These are phyloP conservation scores for Chiloscyllium plagiosum DNA, from an alignment of 2,113 vertebrate species.

Conservation along the genomic window DNA sequence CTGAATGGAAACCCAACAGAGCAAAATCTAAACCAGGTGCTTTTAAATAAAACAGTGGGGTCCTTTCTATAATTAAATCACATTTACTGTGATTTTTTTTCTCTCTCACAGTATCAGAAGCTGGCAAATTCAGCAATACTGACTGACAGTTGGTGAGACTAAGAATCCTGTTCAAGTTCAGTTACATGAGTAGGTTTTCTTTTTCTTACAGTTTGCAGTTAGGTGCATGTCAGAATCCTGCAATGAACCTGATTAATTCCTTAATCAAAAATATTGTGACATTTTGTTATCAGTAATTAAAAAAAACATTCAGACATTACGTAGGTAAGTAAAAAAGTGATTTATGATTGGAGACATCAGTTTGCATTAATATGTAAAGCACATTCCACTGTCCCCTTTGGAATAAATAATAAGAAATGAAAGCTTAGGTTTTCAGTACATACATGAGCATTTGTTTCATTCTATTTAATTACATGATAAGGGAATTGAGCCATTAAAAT, in stretches of 20 bases:
- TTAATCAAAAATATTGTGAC: background rate
- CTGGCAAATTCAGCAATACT: background rate
- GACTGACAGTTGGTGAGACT: background rate
- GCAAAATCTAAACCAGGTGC: background rate
- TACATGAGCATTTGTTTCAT: background rate
- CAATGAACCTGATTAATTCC: background rate
- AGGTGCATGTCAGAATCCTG: background rate
- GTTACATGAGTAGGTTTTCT: background rate
- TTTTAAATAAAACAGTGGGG: background rate
- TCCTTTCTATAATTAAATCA: background rate
- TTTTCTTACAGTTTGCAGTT: background rate
- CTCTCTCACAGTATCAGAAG: background rate
- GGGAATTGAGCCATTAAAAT: background rate
- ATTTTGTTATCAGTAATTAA: background rate
- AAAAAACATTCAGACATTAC: background rate
- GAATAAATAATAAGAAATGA: background rate
- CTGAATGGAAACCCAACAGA: background rate
- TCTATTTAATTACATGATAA: constrained; percentile 20
- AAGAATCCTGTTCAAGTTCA: background rate
- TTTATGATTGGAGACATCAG: background rate
- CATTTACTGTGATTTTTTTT: background rate
- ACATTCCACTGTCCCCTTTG: background rate
- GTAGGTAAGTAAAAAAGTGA: background rate
- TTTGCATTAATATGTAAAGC: constrained; percentile 22
- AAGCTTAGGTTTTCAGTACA: background rate